phyloP scores from a whole-genome alignment of 1,140 invertebrate species.

The Ips nitidus region DNA sequence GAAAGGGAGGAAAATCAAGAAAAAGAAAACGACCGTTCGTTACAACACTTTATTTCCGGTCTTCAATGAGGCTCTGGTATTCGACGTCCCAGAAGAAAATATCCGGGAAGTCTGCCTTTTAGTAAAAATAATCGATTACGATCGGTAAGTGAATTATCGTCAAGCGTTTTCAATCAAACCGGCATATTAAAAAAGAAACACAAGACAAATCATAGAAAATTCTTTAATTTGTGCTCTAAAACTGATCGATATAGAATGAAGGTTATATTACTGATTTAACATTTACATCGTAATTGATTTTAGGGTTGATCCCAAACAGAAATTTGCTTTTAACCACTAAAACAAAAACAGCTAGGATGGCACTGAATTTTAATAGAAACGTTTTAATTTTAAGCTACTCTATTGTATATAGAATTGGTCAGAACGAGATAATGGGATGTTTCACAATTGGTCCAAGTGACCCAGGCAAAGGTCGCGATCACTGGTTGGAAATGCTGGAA shows the following conservation, averaged over 20 bases:
- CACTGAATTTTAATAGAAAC: background rate
- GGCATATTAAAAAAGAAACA: background rate
- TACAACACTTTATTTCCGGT: slow-evolving; percentile 76
- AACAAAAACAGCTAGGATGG: too few species aligned
- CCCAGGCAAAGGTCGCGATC: slow-evolving; percentile 79
- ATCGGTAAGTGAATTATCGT: slow-evolving; percentile 64
- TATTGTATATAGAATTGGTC: slow-evolving; percentile 67
- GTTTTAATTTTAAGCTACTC: background rate
- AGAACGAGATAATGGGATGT: slow-evolving; percentile 84
- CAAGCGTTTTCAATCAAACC: background rate
- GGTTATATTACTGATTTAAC: too few species aligned
- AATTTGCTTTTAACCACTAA: too few species aligned
- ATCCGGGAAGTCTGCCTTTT: slow-evolving; percentile 82
- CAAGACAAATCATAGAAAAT: slow-evolving; percentile 1
- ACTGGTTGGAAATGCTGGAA: slow-evolving; percentile 88
- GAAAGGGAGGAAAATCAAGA: slow-evolving; percentile 77
- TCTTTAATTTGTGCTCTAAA: background rate
- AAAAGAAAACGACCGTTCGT: slow-evolving; percentile 87
- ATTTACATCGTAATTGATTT: too few species aligned
- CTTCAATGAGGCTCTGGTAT: slow-evolving; percentile 78
- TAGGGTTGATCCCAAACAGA: too few species aligned
- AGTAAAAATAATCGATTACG: slow-evolving; percentile 88
- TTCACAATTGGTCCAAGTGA: slow-evolving; percentile 76
- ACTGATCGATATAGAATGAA: background rate
- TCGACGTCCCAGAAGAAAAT: slow-evolving; percentile 71